phyloP scores from a whole-genome alignment of 2,113 vertebrate genomes.

The Sylvicapra grimmia region DNA sequence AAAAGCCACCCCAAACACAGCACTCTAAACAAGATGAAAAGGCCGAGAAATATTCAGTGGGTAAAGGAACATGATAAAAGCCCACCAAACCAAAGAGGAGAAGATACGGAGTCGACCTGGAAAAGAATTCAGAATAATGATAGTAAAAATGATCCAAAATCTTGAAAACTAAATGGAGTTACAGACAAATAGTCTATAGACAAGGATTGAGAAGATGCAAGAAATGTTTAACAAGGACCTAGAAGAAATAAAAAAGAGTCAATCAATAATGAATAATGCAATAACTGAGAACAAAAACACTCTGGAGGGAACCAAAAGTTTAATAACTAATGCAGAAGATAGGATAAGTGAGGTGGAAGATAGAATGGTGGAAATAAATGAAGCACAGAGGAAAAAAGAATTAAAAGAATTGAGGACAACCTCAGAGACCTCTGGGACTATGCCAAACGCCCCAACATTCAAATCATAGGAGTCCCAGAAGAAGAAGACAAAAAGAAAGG shows the following conservation, averaged over 20 bases:
- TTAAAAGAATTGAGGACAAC: background rate
- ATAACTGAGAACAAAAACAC: background rate
- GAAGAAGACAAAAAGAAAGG: background rate
- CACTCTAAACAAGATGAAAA: background rate
- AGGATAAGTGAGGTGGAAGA: background rate
- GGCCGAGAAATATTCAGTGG: background rate
- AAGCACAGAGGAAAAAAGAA: background rate
- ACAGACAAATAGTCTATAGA: background rate
- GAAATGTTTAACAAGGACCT: background rate
- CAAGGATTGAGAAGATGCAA: background rate
- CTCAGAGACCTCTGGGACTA: background rate
- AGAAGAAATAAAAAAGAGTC: background rate
- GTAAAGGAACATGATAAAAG: background rate
- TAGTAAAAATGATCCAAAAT: background rate
- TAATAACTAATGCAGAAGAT: background rate
- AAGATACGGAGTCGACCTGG: background rate
- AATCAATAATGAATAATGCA: background rate
- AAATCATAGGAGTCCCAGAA: background rate
- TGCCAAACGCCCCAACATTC: background rate
- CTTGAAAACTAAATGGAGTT: background rate
- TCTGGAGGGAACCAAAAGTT: background rate
- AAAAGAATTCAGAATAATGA: background rate
- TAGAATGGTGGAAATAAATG: background rate
- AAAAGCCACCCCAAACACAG: background rate
- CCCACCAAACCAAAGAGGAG: background rate